Evolutionary conservation across 2,888 invertebrate species (phyloP), one percentile per base, ranked within the genome.

Genomic region (Atethmia centrago): DNA sequence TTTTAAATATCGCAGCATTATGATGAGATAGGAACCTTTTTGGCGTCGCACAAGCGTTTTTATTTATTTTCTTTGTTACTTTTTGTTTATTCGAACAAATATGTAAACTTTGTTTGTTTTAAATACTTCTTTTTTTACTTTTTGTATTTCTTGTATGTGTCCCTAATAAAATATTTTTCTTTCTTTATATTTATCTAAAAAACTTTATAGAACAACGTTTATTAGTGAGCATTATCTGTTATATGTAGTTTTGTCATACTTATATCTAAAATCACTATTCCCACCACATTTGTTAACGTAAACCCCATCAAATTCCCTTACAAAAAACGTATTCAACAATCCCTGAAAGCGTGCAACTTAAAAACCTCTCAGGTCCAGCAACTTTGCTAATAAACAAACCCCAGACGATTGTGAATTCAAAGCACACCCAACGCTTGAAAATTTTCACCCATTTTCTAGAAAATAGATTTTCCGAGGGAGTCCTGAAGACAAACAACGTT

Each of bases 401-500:
- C 82, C 76, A 79, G 80, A 70, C 84, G 77, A 90, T 93, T 93
- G 88, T 77, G 89, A 86, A 94, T 94, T 92, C 94, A 90, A 84
- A 71, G 83, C 92, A 88, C 92, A 88, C 61, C 72, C 75, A 82
- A 80, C 86, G 87, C 90, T 91, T 87, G 90, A 89, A 91, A 92
- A 92, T 93, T 93, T 92, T 93, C 93, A 91, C 89, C 90, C 90
- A 89, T 91, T 90, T 88, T 81, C 90, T 83, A 85, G 91, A 89
- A 92, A 93, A 93, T 92, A 90, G 91, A 92, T 92, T 93, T 89
- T 86, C 85, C 71, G 79, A 83, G 71, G 79, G n/a, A 77, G 71
- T 78, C 78, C 72, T 71, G 83, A 88, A 89, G 88, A 89, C 88
- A 90, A 90, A 90, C 84, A 88, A 80, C 80, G 75, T 82, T 72